These are phyloP conservation scores for Gulo gulo DNA, from an alignment of 2,113 vertebrate genomes.

Conservation along the genomic window DNA sequence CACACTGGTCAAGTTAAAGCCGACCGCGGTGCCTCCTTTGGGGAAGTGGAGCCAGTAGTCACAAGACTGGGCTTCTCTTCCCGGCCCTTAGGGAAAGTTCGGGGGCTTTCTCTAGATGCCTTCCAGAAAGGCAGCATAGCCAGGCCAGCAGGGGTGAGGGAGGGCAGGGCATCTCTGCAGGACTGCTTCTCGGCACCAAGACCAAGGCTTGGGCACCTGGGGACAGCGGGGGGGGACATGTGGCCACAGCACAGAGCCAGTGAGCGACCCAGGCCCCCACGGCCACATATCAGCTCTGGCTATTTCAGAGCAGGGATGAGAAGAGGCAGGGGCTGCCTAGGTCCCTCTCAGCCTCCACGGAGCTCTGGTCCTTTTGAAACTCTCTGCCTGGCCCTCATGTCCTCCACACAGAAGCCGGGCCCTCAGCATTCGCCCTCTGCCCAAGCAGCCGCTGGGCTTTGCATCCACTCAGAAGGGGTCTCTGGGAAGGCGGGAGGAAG, in stretches of 20 bases:
- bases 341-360: neutral
- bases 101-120: neutral
- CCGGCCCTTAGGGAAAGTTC: neutral
- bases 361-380: neutral
- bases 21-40: neutral
- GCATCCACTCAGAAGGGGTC: too few relatives aligned
- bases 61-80: neutral
- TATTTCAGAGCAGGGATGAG: accelerated
- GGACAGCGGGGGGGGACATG: neutral
- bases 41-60: neutral
- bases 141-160: neutral
- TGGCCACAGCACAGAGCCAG: accelerated
- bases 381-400: neutral
- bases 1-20: neutral
- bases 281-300: neutral
- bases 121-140: neutral
- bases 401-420: accelerated
- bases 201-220: neutral
- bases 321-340: neutral
- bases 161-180: neutral
- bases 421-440: neutral
- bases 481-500: neutral
- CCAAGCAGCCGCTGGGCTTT: accelerated
- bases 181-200: neutral
- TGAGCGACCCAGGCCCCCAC: neutral